Percentiles rank a stretch among this genome's conserved stretches.
phyloP scores from a whole-genome alignment of 64 coral and sea anemone species.

The Actinia equina region DNA sequence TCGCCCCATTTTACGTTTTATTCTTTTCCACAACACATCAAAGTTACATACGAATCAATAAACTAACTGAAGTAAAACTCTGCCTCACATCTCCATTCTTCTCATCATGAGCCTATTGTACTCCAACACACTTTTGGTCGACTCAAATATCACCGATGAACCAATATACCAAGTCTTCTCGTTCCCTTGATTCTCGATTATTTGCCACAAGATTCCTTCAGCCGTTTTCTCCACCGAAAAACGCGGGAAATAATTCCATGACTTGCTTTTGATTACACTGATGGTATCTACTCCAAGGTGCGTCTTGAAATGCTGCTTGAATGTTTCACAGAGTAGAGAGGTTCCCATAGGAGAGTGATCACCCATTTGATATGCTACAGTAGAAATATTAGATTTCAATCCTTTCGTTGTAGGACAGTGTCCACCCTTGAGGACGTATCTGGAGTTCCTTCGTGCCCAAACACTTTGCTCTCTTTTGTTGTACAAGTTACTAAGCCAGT shows the following conservation, averaged over 20 bases:
- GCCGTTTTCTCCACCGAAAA: conserved; percentile 25
- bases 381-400: not conserved
- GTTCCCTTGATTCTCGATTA: conserved; percentile 30
- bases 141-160: conserved; percentile 42
- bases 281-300: not conserved
- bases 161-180: conserved; percentile 29
- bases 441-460: conserved; percentile 26
- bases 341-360: not conserved
- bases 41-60: too few species aligned
- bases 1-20: too few species aligned
- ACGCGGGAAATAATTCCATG: conserved; percentile 34
- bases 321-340: not conserved
- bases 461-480: conserved; percentile 24
- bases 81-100: conserved; percentile 14
- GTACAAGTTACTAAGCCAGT: conserved; percentile 14
- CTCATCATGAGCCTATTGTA: conserved; percentile 20
- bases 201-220: conserved; percentile 21
- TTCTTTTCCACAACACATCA: too few species aligned
- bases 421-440: not conserved
- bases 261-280: not conserved
- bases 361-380: conserved; percentile 22
- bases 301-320: not conserved
- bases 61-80: not conserved
- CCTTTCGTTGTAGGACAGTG: not conserved
- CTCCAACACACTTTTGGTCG: conserved; percentile 37